Conservation (phyloP, 2,888 invertebrate genomes). For the Barypeithes pellucidus region DNA sequence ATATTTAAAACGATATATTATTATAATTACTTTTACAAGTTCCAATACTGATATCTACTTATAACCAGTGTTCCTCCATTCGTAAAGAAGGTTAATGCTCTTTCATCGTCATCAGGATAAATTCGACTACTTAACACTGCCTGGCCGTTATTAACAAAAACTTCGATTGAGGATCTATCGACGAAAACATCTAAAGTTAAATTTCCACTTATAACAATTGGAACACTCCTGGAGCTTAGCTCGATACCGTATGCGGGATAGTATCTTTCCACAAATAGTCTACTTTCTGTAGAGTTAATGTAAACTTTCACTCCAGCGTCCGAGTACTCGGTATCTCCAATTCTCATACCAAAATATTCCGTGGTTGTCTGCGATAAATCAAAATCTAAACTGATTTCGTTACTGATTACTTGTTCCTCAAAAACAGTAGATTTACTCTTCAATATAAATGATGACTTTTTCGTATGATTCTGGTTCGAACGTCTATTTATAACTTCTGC, state of each 20-base stretch:
- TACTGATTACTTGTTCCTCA: not conserved
- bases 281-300: constrained; percentile 13
- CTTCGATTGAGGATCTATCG: constrained; percentile 55
- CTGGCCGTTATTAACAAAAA: constrained; percentile 54
- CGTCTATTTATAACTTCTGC: constrained; percentile 39
- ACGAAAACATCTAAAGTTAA: constrained; percentile 57
- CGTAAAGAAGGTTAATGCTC: constrained; percentile 24
- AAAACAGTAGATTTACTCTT: not conserved
- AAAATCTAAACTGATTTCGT: constrained; percentile 31
- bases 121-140: constrained; percentile 53
- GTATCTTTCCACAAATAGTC: constrained; percentile 40
- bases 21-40: not conserved
- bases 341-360: constrained; percentile 3
- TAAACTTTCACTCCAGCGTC: constrained; percentile 30
- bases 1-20: not conserved
- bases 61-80: constrained; percentile 17
- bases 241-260: constrained; percentile 32
- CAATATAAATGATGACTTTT: not conserved
- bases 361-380: constrained; percentile 1
- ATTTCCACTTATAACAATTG: constrained; percentile 10
- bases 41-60: constrained; percentile 15
- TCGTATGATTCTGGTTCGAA: not conserved
- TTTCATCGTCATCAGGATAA: constrained; percentile 46
- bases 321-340: constrained; percentile 17
- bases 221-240: constrained; percentile 52